Evolutionary conservation across 2,113 vertebrate genomes (phyloP).

Genomic region (Nothocercus julius): DNA sequence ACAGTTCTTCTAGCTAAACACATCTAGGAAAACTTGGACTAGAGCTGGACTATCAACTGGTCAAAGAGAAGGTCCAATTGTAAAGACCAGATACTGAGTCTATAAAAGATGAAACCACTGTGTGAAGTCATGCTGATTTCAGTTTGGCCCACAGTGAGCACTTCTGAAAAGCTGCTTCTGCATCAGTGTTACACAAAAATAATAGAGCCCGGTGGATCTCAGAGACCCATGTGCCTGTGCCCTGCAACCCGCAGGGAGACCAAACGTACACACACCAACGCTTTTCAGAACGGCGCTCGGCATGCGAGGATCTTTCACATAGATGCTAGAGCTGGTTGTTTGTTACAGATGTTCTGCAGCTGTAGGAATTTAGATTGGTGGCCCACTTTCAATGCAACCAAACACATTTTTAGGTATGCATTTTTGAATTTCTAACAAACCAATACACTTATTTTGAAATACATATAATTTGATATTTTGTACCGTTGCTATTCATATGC

Average conservation of each 20-base stretch:
- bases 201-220: neutral
- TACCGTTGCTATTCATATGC: conserved; percentile 62
- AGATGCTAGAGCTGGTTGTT: conserved; percentile 66
- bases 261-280: fast-evolving
- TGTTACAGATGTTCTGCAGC: conserved; percentile 76
- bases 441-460: conserved; percentile 64
- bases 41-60: fast-evolving
- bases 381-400: conserved; percentile 68
- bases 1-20: neutral
- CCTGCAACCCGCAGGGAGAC: neutral
- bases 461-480: conserved; percentile 64
- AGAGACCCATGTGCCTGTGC: neutral
- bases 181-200: neutral
- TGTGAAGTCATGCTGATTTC: neutral
- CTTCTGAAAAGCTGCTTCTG: neutral
- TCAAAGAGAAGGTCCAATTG: neutral
- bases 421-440: conserved; percentile 70
- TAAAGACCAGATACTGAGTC: neutral
- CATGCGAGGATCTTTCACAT: conserved; percentile 55
- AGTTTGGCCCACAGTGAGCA: neutral
- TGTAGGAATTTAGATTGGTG: conserved; percentile 67
- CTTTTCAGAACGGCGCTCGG: conserved; percentile 68
- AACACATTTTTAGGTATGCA: conserved; percentile 64
- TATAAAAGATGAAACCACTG: neutral
- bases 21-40: neutral